Conservation (phyloP, 2,113 vertebrate species). For the Erinaceus europaeus region DNA sequence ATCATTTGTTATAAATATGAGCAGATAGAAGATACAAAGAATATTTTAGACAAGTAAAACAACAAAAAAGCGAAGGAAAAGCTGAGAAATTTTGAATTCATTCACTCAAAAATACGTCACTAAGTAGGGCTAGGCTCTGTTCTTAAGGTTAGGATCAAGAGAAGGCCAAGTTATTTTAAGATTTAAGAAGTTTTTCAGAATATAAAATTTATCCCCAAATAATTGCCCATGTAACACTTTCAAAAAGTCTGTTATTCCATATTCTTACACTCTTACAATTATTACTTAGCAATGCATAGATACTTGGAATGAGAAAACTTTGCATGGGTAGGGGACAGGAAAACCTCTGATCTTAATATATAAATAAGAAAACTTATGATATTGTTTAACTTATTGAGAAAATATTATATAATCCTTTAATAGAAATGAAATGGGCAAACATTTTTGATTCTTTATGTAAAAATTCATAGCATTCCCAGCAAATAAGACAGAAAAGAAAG, state of each 20-base stretch:
- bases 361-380: background rate
- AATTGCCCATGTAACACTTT: background rate
- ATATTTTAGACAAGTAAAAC: background rate
- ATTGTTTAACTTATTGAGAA: background rate
- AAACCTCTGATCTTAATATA: background rate
- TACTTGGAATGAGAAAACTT: background rate
- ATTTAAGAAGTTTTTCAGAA: background rate
- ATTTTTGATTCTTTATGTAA: background rate
- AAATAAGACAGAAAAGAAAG: constrained; percentile 13
- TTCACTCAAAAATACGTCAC: background rate
- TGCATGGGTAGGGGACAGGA: background rate
- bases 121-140: background rate
- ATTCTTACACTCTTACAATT: background rate
- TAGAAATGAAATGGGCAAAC: background rate
- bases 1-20: background rate
- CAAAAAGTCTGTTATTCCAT: background rate
- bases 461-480: background rate
- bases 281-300: background rate
- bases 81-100: background rate
- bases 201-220: background rate
- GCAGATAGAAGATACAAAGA: background rate
- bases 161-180: background rate
- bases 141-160: background rate
- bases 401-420: background rate
- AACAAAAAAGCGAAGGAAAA: background rate